Evolutionary conservation across 2,888 invertebrate genomes (phyloP).

Genomic region (Volucella inflata): DNA sequence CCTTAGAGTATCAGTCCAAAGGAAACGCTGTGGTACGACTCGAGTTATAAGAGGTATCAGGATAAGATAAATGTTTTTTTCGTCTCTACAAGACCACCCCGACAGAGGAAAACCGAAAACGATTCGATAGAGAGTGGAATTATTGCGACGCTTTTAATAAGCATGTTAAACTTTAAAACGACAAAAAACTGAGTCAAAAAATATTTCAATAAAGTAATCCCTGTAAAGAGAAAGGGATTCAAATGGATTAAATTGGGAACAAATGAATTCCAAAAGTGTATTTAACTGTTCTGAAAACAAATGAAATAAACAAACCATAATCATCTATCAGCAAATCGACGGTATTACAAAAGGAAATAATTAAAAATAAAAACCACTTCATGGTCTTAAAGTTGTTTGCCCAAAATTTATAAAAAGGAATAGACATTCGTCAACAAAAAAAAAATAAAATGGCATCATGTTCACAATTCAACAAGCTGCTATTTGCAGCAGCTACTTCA

Average conservation of each 20-base stretch:
- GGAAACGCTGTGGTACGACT: too few species aligned
- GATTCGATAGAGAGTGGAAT: too few species aligned
- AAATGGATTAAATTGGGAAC: constrained; percentile 76
- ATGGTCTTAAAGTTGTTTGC: neutral
- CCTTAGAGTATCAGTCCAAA: too few species aligned
- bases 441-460: constrained; percentile 81
- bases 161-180: too few species aligned
- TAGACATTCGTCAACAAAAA: neutral
- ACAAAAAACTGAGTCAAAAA: too few species aligned
- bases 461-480: constrained; percentile 80
- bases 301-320: constrained; percentile 8
- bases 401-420: constrained; percentile 34
- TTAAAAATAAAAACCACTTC: constrained; percentile 1
- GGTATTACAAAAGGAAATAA: constrained; percentile 5
- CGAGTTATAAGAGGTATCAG: too few species aligned
- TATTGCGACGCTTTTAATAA: too few species aligned
- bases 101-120: too few species aligned
- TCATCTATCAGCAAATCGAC: constrained; percentile 38
- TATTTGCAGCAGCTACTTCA: constrained; percentile 78
- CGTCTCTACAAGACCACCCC: too few species aligned
- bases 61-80: too few species aligned
- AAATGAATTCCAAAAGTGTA: constrained; percentile 48
- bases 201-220: too few species aligned
- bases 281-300: constrained; percentile 36
- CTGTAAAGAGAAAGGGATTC: neutral